Percentiles rank a stretch among this genome's conserved stretches.
Evolutionary conservation across 2,113 vertebrate species (phyloP).

Genomic region (Prietella phreatophila): DNA sequence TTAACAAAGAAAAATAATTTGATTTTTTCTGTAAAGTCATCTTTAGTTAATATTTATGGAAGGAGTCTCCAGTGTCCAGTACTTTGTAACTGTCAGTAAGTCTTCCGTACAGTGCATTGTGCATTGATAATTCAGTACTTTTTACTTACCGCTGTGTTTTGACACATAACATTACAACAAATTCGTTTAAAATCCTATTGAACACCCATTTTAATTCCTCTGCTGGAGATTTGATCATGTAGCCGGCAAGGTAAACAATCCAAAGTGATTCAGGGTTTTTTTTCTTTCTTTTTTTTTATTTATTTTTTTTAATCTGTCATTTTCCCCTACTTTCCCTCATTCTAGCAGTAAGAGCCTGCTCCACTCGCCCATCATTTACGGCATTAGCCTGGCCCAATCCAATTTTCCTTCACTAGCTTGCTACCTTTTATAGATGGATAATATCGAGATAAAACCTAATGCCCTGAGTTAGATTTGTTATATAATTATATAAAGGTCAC

Average conservation of each 20-base stretch:
- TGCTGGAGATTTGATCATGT: slow-evolving; percentile 68
- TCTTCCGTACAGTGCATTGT: background rate
- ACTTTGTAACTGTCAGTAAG: background rate
- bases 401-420: slow-evolving; percentile 60
- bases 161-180: slow-evolving; percentile 64
- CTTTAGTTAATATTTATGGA: background rate
- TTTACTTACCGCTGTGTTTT: slow-evolving; percentile 68
- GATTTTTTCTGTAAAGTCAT: background rate
- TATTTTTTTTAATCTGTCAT: background rate
- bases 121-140: no score
- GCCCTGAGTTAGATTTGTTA: slow-evolving; percentile 67
- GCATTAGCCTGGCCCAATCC: slow-evolving; percentile 63
- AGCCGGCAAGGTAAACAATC: slow-evolving; percentile 70
- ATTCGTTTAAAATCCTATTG: slow-evolving; percentile 75
- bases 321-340: slow-evolving; percentile 43
- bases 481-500: slow-evolving; percentile 61
- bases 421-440: slow-evolving; percentile 58
- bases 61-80: background rate
- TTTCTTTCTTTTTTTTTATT: slow-evolving; percentile 4
- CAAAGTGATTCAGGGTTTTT: slow-evolving; percentile 69
- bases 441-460: slow-evolving; percentile 64
- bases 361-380: slow-evolving; percentile 40
- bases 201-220: slow-evolving; percentile 75
- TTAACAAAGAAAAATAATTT: background rate
- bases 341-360: slow-evolving; percentile 7